Evolutionary conservation across 2,113 vertebrate genomes (phyloP), one percentile per base, ranked within the genome.

Genomic region (Amblyornis subalaris): DNA sequence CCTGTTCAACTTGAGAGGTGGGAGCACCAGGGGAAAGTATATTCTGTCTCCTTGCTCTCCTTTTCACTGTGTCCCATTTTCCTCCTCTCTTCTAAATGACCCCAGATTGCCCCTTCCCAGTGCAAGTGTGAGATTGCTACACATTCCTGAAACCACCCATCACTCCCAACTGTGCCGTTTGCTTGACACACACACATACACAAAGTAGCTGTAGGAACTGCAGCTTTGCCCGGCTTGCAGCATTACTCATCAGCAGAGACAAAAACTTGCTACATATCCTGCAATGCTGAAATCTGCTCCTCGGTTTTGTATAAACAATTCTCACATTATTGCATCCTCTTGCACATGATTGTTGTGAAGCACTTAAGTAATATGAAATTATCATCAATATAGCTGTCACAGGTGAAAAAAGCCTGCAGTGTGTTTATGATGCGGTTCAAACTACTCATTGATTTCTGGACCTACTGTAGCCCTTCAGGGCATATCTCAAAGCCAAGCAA

Each of bases 181-280:
- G n/a, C 82, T 95, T 96, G 92, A 72, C 67, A 70, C 19, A 44
- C 19, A 44, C 64, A 44, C 33, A 19, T 79, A 88, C 60, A 91
- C 40, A 93, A 57, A 65, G 73, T 73, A 95, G 76, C 88, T 88
- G 70, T 74, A 91, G 70, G 94, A 65, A 33, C 23, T 92, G 83
- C 95, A 95, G 95, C 84, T 96, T 96, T 95, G 86, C 90, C 96
- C 88, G 94, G 77, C 93, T 96, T 94, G 74, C 96, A 95, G 81
- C 90, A 29, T 90, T 93, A 84, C 48, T 87, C 50, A 8, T 90
- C 73, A 90, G 19, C 36, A 58, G 84, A 85, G 42, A 88, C 75
- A 44, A 94, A 95, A 92, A 86, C 58, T 89, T 89, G 65, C 40
- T 85, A 89, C 25, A 2, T 93, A 86, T 70, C 77, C 89, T 80